phyloP scores from a whole-genome alignment of 2,113 vertebrate genomes.

The Haemorhous mexicanus region DNA sequence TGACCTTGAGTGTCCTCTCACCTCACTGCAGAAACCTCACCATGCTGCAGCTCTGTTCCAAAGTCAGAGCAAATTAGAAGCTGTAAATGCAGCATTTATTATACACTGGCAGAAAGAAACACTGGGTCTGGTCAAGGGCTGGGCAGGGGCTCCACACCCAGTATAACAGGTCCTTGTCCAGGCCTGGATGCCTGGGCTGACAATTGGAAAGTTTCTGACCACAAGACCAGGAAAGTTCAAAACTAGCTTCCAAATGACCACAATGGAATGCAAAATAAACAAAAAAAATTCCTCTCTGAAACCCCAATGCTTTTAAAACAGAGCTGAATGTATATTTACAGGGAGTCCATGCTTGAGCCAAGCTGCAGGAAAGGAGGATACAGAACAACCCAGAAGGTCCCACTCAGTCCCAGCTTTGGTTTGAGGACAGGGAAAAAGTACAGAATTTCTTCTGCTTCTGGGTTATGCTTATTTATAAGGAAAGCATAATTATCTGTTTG shows the following conservation, averaged over 20 bases:
- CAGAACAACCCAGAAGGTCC: not conserved
- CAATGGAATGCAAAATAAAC: not conserved
- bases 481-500: not conserved
- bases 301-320: not conserved
- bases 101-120: not conserved
- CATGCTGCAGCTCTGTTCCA: not conserved
- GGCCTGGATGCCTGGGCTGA: not conserved
- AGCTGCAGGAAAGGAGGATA: not conserved
- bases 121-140: not conserved
- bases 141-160: not conserved
- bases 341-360: not conserved
- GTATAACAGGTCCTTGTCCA: not conserved
- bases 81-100: not conserved
- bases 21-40: not conserved
- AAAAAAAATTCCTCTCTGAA: not conserved
- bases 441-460: not conserved
- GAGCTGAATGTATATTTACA: not conserved
- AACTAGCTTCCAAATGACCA: not conserved
- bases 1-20: not conserved
- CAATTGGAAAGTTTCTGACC: constrained; percentile 29
- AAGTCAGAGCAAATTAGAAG: not conserved
- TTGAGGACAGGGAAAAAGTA: not conserved
- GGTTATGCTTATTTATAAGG: not conserved
- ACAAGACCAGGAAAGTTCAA: not conserved
- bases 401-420: not conserved